A percentile compares a stretch with the other conserved stretches of the same genome.
phyloP scores from a whole-genome alignment of 2,888 invertebrate species.

The Griposia aprilina region DNA sequence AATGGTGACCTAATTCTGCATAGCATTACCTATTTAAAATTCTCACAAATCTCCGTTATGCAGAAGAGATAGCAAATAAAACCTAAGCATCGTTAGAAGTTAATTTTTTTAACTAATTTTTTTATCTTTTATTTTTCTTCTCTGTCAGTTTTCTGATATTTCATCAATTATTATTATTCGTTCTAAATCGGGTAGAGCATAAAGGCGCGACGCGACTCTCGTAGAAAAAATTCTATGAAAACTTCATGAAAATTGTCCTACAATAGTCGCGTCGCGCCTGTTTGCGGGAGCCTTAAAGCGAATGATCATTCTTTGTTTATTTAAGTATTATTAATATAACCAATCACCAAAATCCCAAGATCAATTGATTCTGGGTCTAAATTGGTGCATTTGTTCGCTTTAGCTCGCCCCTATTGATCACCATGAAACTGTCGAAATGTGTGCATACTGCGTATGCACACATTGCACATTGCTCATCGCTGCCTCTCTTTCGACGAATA shows the following conservation, averaged over 20 bases:
- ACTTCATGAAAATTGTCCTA: too few species aligned
- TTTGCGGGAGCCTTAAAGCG: neutral
- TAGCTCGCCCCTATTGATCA: neutral
- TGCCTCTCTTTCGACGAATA: neutral
- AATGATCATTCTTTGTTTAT: neutral
- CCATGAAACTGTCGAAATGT: neutral
- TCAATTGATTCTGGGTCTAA: neutral
- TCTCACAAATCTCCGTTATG: neutral
- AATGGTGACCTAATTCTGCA: slow-evolving; percentile 21
- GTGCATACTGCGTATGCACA: neutral
- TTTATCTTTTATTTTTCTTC: neutral
- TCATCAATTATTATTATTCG: neutral
- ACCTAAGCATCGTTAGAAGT: neutral
- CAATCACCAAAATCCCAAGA: neutral
- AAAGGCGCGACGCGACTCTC: too few species aligned
- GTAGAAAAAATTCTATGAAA: too few species aligned
- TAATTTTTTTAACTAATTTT: too few species aligned
- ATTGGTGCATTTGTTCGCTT: neutral
- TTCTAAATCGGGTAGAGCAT: too few species aligned
- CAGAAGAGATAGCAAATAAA: neutral
- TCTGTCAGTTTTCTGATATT: neutral
- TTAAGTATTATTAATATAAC: neutral
- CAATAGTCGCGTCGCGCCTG: too few species aligned
- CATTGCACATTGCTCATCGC: too few species aligned
- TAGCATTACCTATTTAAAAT: neutral